phyloP scores from a whole-genome alignment of 2,113 vertebrate genomes.

The Alosa alosa region DNA sequence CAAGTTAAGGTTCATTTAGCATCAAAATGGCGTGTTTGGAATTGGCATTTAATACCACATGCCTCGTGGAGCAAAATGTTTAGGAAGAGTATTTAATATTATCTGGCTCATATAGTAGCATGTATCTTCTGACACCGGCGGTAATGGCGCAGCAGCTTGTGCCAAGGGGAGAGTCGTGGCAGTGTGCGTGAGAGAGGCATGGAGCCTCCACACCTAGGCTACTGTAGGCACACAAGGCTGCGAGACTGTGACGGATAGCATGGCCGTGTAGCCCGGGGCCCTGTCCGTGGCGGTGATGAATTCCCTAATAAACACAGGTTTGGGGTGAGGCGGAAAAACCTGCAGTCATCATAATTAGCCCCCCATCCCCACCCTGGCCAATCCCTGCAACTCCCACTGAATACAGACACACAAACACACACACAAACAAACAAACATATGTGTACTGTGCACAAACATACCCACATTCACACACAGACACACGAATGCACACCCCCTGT shows the following conservation, averaged over 20 bases:
- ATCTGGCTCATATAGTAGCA: neutral
- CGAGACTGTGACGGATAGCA: conserved; percentile 47
- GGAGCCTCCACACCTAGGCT: neutral
- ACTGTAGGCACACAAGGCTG: neutral
- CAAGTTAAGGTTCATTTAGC: neutral
- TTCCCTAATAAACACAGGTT: conserved; percentile 48
- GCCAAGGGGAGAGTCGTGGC: neutral
- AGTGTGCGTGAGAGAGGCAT: neutral
- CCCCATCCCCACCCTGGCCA: conserved; percentile 17
- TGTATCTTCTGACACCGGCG: neutral
- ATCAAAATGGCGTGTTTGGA: neutral
- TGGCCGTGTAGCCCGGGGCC: conserved; percentile 33
- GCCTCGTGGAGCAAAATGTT: neutral
- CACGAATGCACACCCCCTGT: neutral
- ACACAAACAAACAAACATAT: neutral
- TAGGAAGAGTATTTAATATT: conserved; percentile 4
- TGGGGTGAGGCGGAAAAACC: conserved; percentile 41
- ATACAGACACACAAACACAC: conserved; percentile 2
- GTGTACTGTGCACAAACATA: neutral
- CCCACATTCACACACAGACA: neutral
- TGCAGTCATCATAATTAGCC: conserved; percentile 51
- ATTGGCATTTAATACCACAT: neutral
- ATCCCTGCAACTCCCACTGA: neutral
- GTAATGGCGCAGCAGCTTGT: neutral
- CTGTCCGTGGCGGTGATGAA: conserved; percentile 49